Base-by-base conservation (phyloP, 2,888 invertebrate species). In the Drosophila picticornis region DNA sequence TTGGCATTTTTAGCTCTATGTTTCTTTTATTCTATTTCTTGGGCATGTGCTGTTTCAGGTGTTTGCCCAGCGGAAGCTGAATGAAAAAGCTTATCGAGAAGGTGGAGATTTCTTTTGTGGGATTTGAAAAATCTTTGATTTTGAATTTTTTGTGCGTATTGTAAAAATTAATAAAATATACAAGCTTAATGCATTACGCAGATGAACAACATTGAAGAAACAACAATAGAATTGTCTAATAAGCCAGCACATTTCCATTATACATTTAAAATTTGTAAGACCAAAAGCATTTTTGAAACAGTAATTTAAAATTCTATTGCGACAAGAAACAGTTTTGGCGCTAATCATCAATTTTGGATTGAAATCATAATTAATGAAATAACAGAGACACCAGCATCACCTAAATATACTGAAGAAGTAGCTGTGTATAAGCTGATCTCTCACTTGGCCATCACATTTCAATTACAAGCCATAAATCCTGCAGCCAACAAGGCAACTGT, bases 41-140 rank as follows among this genome's bases (percentile, higher is more conserved):
- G 25, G 22, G 19, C 31, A 13, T 50, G 13, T 87, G 90, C 77
- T 82, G 73, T 74, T 79, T 89, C 90, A 87, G 84, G 88, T 87
- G 90, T 60, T 66, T 52, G 38, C 27, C 31, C 40, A 63, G 58
- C 84, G 84, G 89, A 89, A 84, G 69, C 72, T 68, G 50, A 11
- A 58, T 46, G 58, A 58, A 68, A 66, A 51, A 74, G 52, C 55
- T 66, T 65, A 53, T 55, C 50, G 38, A 59, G 27, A 57, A 59
- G 34, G 34, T 55, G 48, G 36, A 38, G 40, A 62, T 59, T 69
- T 50, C 29, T 51, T 53, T 61, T 62, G 51, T 66, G 64, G 58
- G 32, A 59, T 40, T 75, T 70, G 4, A 43, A 62, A 66, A 16
- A 52, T 38, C 62, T 65, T 56, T 62, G 67, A 65, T 59, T 55